Evolutionary conservation across 2,113 vertebrate genomes (phyloP).

Genomic region (Phocoena phocoena): DNA sequence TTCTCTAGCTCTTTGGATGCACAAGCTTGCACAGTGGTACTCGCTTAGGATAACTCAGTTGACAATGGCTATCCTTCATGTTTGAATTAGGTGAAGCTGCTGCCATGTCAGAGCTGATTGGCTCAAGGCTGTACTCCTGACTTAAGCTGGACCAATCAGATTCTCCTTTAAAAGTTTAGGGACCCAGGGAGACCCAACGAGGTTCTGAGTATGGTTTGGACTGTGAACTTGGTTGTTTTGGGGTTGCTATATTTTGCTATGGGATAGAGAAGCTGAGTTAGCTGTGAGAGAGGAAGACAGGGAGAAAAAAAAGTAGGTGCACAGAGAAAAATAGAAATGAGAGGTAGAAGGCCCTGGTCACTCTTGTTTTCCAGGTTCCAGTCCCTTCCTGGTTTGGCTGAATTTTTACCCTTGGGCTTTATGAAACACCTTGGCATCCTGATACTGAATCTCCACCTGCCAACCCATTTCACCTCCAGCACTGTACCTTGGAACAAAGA

Average conservation of each 20-base stretch:
- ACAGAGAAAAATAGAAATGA: neutral
- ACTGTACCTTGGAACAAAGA: neutral
- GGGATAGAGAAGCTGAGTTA: neutral
- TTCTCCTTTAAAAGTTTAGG: neutral
- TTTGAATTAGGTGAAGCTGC: neutral
- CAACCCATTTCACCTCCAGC: neutral
- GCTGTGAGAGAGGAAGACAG: neutral
- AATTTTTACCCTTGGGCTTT: neutral
- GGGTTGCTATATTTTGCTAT: neutral
- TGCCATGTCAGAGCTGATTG: neutral
- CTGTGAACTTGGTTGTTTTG: neutral
- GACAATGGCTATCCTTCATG: neutral
- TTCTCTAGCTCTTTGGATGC: neutral
- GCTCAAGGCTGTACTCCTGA: neutral
- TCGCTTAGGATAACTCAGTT: neutral
- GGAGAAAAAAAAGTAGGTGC: neutral
- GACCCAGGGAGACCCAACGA: neutral
- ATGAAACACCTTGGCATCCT: neutral
- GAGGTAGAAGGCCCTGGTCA: neutral
- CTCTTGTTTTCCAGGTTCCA: neutral
- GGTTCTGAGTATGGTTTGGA: neutral
- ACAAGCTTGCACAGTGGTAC: rapidly evolving
- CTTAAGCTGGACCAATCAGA: neutral
- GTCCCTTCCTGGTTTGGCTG: neutral
- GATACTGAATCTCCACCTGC: too few species aligned